Conservation (phyloP, 2,113 vertebrate species). For the Lophura nycthemera region DNA sequence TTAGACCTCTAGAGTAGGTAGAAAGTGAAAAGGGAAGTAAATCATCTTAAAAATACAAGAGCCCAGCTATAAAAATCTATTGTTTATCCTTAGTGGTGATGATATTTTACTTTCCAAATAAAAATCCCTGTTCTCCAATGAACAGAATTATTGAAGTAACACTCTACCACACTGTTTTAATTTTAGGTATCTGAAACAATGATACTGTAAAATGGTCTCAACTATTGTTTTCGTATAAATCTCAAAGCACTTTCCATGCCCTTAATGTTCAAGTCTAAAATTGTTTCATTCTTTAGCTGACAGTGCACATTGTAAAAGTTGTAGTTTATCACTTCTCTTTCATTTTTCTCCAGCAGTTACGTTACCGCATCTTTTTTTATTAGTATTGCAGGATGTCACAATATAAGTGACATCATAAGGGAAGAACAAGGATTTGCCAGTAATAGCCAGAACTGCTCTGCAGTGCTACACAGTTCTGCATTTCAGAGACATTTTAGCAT, state of each 20-base stretch:
- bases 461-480: not conserved
- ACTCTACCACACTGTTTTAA: constrained; percentile 18
- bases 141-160: constrained; percentile 19
- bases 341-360: constrained; percentile 24
- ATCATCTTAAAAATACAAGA: constrained; percentile 27
- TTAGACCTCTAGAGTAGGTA: not conserved
- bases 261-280: constrained; percentile 48
- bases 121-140: constrained; percentile 1
- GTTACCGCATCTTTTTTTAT: constrained; percentile 28
- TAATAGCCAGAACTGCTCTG: not conserved
- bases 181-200: constrained; percentile 47
- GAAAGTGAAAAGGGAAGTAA: constrained; percentile 1
- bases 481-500: constrained; percentile 30
- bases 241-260: constrained; percentile 9
- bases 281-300: constrained; percentile 66
- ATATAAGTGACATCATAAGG: constrained; percentile 13
- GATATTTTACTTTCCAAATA: constrained; percentile 21
- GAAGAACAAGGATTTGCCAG: constrained; percentile 10
- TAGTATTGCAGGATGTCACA: not conserved
- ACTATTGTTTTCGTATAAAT: constrained; percentile 22
- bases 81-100: constrained; percentile 6
- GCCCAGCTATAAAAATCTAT: not conserved
- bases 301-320: constrained; percentile 51
- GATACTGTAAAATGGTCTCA: constrained; percentile 38
- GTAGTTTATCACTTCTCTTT: constrained; percentile 47